Base-by-base conservation (phyloP, 2,888 invertebrate species). In the Patella pellucida region DNA sequence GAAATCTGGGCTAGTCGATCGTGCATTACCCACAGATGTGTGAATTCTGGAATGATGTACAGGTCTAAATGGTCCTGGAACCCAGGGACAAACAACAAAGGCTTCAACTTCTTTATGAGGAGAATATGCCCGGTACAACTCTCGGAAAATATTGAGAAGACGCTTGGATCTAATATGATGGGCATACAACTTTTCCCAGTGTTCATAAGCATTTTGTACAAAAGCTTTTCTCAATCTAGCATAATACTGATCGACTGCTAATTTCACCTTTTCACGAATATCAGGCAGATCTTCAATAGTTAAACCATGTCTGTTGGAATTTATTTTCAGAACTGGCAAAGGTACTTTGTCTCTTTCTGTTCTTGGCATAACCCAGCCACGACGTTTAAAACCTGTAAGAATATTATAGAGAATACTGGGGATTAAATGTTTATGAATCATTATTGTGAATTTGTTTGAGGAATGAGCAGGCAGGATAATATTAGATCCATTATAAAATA, bases 61-160 rank as follows among this genome's bases (percentile, higher is more conserved):
- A 27, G 77, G 79, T 15, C 77, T 23, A 68, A 81, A 83, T 5
- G 84, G 84, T 7, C 85, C 86, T 3, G 85, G 85, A 54, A 83
- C 84, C 87, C 87, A 87, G 7, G 86, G 87, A 70, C 82, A 83
- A 27, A 86, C 82, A n/a, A 86, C 85, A 77, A 86, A 86, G 5
- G 84, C 83, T 68, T 84, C 84, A 56, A 84, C 84, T 69, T 84
- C 83, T 52, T 83, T 81, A 56, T 84, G 84, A 11, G 87, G 87
- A 11, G 86, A 85, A 69, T 87, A 87, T n/a, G 85, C 83, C 9
- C 78, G 69, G 77, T 84, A 87, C 7, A 85, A 82, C 23, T 72
- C 76, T 19, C 82, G 75, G 81, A 87, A 86, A 71, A 82, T 84
- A 23, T 83, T 79, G 15, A 82, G 70, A 1, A 86, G 77, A 68